Evolutionary conservation across 1,140 invertebrate genomes (phyloP), one percentile per base, ranked within the genome.

Genomic region (Bombus picipes): DNA sequence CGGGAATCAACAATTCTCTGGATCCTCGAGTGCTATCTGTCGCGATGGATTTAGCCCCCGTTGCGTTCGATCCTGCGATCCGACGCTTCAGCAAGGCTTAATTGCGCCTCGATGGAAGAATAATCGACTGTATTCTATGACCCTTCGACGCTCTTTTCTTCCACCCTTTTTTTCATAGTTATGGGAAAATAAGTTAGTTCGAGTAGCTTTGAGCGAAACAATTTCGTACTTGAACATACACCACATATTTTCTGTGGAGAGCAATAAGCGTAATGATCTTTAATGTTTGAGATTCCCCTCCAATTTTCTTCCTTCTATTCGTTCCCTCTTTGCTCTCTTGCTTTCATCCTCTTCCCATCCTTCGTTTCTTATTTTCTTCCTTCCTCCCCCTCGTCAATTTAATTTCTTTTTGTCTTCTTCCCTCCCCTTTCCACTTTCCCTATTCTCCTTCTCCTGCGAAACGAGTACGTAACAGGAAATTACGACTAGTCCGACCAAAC

Each of bases 1-100:
- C 37, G 25, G 43, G 28, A 62, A 83, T 83, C 81, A 43, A 83
- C 81, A 47, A 68, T 68, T 76, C 62, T 12, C 68, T 37, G 41
- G 68, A 73, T 62, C 59, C 73, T 39, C 72, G 25, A 76, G 53
- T 47, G 62, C 32, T 66, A 62, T 62, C 53, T 34, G 77, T 66
- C 77, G 77, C 77, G 77, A 79, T 47, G 77, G n/a, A 47, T 79
- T 79, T 68, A 41, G 34, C 47, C n/a, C 18, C 22, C 4, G 59
- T 37, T 34, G 57, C 37, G 25, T 65, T 75, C 53, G 80, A 74
- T 82, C 70, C n/a, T 82, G 80, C 57, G 57, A 74, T 62, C 32
- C 53, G 70, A 47, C 65, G 41, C 32, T 41, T 53, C 32, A n/a
- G 34, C n/a, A 1, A 53, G 1, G 41, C 41, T 66, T 66, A 75